Conservation (phyloP, 2,888 invertebrate genomes). For the Dascillus cervinus region DNA sequence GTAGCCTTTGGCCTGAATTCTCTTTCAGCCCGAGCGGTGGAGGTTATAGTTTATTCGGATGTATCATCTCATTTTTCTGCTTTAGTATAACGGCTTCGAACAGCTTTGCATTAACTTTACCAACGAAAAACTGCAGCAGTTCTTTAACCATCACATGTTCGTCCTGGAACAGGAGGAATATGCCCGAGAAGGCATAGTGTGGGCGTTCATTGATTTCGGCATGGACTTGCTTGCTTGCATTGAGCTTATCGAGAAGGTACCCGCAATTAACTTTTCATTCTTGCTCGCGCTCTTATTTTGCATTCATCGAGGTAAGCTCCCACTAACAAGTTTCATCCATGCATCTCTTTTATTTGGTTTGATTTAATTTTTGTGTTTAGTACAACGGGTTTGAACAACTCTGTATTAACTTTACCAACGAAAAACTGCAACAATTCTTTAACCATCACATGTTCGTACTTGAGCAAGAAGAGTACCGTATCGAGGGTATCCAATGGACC, state of each 20-base stretch:
- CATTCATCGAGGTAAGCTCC: background rate
- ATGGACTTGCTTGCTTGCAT: conserved; percentile 98
- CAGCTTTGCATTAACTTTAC: conserved; percentile 99
- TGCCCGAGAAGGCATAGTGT: conserved; percentile 92
- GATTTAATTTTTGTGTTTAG: conserved; percentile 48
- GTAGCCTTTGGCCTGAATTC: too few species aligned
- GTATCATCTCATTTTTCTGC: background rate
- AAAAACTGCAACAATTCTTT: conserved; percentile 97
- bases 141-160: conserved; percentile 99
- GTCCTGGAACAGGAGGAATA: conserved; percentile 99
- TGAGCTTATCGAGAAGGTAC: conserved; percentile 95
- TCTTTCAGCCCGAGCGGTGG: too few species aligned
- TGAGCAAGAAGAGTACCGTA: conserved; percentile 94
- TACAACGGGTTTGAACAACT: conserved; percentile 96
- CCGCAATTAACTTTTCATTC: conserved; percentile 5
- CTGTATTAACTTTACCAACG: conserved; percentile 98
- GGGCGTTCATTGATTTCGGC: conserved; percentile 99
- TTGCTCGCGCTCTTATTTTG: conserved; percentile 8
- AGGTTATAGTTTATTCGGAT: background rate
- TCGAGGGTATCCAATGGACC: conserved; percentile 89
- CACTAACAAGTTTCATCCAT: too few species aligned
- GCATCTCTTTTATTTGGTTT: too few species aligned
- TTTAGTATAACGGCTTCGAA: conserved; percentile 95
- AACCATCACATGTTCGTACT: conserved; percentile 98
- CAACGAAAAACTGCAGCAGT: conserved; percentile 98